phyloP scores from a whole-genome alignment of 2,113 vertebrate genomes.

The Cavia aperea region DNA sequence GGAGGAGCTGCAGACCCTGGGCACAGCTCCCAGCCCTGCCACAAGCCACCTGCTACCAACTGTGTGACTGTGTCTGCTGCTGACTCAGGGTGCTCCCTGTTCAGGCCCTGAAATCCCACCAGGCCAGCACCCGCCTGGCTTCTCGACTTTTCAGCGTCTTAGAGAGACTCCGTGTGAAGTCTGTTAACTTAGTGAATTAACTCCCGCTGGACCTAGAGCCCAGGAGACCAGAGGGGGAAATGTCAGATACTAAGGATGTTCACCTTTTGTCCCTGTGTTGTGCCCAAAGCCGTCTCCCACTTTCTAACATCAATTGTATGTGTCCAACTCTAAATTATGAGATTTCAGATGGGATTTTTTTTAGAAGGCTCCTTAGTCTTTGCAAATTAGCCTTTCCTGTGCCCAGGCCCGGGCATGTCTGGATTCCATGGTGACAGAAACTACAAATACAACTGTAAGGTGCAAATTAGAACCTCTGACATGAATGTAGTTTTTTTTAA shows the following conservation, averaged over 20 bases:
- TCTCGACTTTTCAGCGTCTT: not conserved
- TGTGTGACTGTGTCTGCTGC: not conserved
- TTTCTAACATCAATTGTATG: not conserved
- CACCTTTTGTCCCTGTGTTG: not conserved
- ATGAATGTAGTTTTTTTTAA: not conserved
- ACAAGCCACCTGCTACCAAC: rapidly evolving
- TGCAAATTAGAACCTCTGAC: not conserved
- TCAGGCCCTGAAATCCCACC: not conserved
- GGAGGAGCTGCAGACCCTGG: not conserved
- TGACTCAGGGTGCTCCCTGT: not conserved
- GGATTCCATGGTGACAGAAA: not conserved
- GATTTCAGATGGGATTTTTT: not conserved
- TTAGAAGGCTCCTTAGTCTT: not conserved
- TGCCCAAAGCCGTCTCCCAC: not conserved
- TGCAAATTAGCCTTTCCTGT: not conserved
- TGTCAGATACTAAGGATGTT: not conserved
- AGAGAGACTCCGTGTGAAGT: not conserved
- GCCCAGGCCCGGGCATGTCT: not conserved
- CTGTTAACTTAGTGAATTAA: not conserved
- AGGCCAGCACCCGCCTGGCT: not conserved
- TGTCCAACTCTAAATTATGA: not conserved
- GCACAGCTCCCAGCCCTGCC: not conserved
- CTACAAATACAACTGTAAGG: not conserved
- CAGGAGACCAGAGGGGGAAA: not conserved
- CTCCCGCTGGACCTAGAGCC: not conserved